Percentiles rank a stretch among this genome's conserved stretches.
phyloP scores from a whole-genome alignment of 1,140 invertebrate species.

The Heliconius eleuchia region DNA sequence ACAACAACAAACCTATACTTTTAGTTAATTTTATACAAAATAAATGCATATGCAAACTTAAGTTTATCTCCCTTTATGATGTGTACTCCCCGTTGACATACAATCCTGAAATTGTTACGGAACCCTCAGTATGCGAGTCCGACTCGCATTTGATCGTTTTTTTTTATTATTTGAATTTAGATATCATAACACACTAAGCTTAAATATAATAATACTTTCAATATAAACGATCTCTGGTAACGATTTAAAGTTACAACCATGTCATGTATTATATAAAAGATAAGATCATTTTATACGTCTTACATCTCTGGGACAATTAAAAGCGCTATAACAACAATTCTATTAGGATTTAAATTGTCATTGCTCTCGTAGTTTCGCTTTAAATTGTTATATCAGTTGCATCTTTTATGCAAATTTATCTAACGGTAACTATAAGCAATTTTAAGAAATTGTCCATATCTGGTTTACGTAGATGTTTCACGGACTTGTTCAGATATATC shows the following conservation, averaged over 20 bases:
- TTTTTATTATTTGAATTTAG: too few relatives aligned
- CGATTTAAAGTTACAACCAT: background rate
- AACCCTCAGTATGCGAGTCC: too few relatives aligned
- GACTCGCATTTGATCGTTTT: too few relatives aligned
- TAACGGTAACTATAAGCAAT: slow-evolving; percentile 47
- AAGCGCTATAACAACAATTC: slow-evolving; percentile 7
- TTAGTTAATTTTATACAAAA: too few relatives aligned
- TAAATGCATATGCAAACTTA: too few relatives aligned
- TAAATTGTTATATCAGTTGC: slow-evolving; percentile 42
- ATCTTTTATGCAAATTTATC: slow-evolving; percentile 47
- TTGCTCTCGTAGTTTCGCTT: slow-evolving; percentile 36
- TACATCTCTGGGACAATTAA: background rate
- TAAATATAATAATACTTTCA: background rate
- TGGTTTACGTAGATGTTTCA: slow-evolving; percentile 36
- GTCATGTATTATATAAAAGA: slow-evolving; percentile 1
- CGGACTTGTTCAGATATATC: slow-evolving; percentile 43
- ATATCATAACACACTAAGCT: too few relatives aligned
- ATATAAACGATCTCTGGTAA: background rate
- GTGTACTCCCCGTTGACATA: too few relatives aligned
- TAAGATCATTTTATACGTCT: background rate
- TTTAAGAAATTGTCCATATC: slow-evolving; percentile 46
- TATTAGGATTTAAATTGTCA: slow-evolving; percentile 10
- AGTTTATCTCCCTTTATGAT: too few relatives aligned
- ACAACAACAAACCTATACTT: too few relatives aligned
- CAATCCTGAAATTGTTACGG: too few relatives aligned